phyloP scores from a whole-genome alignment of 2,113 vertebrate species.

The Athene noctua region DNA sequence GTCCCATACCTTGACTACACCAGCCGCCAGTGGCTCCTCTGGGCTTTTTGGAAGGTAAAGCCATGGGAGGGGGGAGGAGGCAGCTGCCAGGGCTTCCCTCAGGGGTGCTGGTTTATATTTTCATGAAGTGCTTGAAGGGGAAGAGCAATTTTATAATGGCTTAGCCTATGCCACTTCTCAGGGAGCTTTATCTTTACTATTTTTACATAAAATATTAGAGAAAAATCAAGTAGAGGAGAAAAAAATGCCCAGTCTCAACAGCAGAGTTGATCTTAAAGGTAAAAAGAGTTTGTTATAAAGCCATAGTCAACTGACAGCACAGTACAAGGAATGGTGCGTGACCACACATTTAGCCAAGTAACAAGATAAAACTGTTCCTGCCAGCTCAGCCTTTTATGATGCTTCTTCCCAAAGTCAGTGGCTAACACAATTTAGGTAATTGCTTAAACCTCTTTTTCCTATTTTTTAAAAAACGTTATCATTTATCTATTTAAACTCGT shows the following conservation, averaged over 20 bases:
- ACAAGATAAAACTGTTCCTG: neutral
- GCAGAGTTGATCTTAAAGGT: neutral
- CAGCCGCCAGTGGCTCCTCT: neutral
- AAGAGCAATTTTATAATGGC: neutral
- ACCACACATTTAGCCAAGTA: neutral
- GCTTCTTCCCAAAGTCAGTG: neutral
- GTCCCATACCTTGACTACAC: accelerated
- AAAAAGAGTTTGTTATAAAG: neutral
- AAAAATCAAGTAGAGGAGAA: neutral
- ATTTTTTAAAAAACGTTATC: neutral
- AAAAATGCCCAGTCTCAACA: neutral
- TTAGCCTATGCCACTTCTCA: neutral
- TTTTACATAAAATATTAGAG: neutral
- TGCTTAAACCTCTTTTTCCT: neutral
- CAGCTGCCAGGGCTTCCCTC: neutral
- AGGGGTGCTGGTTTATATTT: neutral
- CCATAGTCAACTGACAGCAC: neutral
- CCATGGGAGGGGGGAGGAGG: neutral
- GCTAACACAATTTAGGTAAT: neutral
- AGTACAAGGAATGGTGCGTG: neutral
- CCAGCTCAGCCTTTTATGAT: neutral
- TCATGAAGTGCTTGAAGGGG: neutral
- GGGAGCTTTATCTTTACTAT: neutral
- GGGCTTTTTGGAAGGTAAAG: neutral
- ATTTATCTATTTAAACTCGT: neutral